Conservation (phyloP, 2,113 vertebrate species). For the Serinus canaria region DNA sequence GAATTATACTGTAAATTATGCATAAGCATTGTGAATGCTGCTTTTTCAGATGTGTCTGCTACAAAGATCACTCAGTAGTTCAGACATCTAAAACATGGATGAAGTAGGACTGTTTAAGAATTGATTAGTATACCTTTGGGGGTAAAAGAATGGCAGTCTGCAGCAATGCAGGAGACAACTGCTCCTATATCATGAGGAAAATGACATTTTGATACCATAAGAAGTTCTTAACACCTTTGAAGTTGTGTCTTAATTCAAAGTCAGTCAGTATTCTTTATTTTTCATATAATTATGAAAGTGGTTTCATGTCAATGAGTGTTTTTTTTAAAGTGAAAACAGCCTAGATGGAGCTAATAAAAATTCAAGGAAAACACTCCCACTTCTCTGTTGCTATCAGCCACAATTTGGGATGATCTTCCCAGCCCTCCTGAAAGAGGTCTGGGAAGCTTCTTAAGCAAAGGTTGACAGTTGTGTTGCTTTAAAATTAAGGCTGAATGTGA, state of each 20-base stretch:
- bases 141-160: conserved; percentile 36
- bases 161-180: conserved; percentile 19
- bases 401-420: not conserved
- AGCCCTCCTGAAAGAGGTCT: not conserved
- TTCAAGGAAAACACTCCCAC: not conserved
- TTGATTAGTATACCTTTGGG: conserved; percentile 49
- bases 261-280: conserved; percentile 8
- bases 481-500: not conserved
- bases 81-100: conserved; percentile 49
- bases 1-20: conserved; percentile 59
- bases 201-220: conserved; percentile 28
- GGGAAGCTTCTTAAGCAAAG: not conserved
- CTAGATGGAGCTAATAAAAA: not conserved
- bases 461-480: not conserved
- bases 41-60: conserved; percentile 52
- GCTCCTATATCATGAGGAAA: not conserved
- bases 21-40: conserved; percentile 38
- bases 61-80: conserved; percentile 51
- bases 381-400: not conserved
- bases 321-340: not conserved
- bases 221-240: conserved; percentile 12
- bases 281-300: conserved; percentile 5
- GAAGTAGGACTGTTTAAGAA: conserved; percentile 53
- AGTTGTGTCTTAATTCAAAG: conserved; percentile 36
- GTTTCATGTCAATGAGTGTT: not conserved